Percentiles rank a stretch among this genome's conserved stretches.
These are phyloP conservation scores for Drosophila arawakana DNA, from an alignment of 1,140 invertebrate species.

Conservation along the genomic window DNA sequence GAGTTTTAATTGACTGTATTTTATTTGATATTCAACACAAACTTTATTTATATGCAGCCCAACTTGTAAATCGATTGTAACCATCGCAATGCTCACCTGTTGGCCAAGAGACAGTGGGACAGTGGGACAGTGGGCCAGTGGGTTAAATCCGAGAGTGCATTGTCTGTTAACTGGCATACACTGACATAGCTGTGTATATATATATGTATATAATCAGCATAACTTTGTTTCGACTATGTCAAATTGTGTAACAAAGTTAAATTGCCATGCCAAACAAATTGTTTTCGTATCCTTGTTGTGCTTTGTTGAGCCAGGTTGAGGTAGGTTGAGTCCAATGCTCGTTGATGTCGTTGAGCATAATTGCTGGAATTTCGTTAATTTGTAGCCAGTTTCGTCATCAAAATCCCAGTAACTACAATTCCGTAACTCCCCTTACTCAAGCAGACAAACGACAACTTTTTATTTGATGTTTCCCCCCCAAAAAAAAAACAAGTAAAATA, in stretches of 20 bases:
- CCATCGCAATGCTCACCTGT: slow-evolving; percentile 4
- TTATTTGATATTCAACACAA: background rate
- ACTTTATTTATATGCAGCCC: background rate
- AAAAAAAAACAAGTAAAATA: slow-evolving; percentile 18
- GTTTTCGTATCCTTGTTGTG: slow-evolving; percentile 30
- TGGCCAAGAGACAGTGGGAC: slow-evolving; percentile 9
- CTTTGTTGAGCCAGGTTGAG: slow-evolving; percentile 62
- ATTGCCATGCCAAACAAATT: slow-evolving; percentile 52
- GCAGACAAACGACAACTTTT: slow-evolving; percentile 35
- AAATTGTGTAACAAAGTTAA: slow-evolving; percentile 56
- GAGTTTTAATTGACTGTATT: background rate
- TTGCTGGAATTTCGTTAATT: slow-evolving; percentile 80
- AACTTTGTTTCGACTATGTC: slow-evolving; percentile 51
- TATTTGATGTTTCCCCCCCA: slow-evolving; percentile 23
- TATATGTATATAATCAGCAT: slow-evolving; percentile 36
- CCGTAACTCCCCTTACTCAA: slow-evolving; percentile 5
- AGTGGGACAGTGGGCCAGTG: slow-evolving; percentile 24
- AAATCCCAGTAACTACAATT: slow-evolving; percentile 15
- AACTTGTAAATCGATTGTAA: background rate
- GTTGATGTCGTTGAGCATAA: slow-evolving; percentile 64
- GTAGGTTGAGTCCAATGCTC: slow-evolving; percentile 38
- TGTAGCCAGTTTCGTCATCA: slow-evolving; percentile 66
- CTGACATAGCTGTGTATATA: slow-evolving; percentile 29
- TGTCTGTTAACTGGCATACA: slow-evolving; percentile 6
- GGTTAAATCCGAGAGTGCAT: slow-evolving; percentile 19